Evolutionary conservation across 2,113 vertebrate genomes (phyloP).

Genomic region (Bos taurus): DNA sequence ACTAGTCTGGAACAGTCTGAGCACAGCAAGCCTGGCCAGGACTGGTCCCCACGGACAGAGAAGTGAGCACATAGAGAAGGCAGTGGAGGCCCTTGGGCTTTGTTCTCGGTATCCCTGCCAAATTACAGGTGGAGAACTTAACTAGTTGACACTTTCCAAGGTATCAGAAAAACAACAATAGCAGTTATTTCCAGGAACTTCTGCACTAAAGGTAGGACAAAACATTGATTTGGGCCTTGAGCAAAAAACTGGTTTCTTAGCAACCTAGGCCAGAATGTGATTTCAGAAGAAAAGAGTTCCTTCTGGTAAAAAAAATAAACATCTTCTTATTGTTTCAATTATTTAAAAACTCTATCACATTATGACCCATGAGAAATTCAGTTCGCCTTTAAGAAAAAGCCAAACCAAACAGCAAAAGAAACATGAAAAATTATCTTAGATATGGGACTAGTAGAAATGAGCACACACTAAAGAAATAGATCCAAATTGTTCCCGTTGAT

Average conservation of each 20-base stretch:
- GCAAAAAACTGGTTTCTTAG: slow-evolving; percentile 49
- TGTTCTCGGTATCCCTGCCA: background rate
- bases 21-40: background rate
- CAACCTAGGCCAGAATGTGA: slow-evolving; percentile 38
- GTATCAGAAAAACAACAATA: background rate
- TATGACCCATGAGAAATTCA: slow-evolving; percentile 11
- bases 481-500: background rate
- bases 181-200: background rate
- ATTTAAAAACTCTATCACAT: slow-evolving; percentile 26
- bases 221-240: slow-evolving; percentile 16
- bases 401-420: slow-evolving; percentile 32
- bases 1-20: background rate
- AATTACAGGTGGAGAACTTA: background rate
- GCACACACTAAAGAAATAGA: background rate
- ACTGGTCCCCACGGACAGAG: background rate
- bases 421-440: background rate
- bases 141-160: background rate
- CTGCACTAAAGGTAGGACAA: background rate
- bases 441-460: background rate
- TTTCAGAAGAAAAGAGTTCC: slow-evolving; percentile 17
- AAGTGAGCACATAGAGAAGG: background rate
- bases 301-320: background rate
- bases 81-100: background rate
- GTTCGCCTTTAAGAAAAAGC: slow-evolving; percentile 38
- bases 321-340: slow-evolving; percentile 3